Percentiles rank a stretch among this genome's conserved stretches.
Conservation (phyloP, 2,113 vertebrate species). For the Lepus europaeus region DNA sequence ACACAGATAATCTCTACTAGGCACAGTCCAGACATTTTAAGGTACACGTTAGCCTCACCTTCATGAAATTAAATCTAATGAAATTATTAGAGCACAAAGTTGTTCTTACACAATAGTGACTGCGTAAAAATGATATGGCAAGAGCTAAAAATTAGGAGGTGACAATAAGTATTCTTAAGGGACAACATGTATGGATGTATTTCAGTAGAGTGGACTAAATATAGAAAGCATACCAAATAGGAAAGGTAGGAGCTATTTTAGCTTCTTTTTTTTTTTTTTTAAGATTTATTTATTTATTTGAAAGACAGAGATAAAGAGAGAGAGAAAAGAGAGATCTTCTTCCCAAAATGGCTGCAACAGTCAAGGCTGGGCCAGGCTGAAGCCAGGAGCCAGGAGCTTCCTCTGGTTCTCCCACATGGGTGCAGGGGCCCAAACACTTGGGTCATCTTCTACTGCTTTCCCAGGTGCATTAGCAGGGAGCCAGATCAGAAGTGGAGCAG, state of each 20-base stretch:
- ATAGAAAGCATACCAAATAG: neutral
- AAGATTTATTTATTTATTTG: no score
- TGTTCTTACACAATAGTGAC: neutral
- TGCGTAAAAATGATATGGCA: neutral
- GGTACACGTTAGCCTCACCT: neutral
- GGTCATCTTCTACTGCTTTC: no score
- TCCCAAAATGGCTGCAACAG: no score
- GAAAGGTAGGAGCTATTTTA: neutral
- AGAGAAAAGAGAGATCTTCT: no score
- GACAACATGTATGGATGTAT: neutral
- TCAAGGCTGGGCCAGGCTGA: no score
- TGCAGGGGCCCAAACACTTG: no score
- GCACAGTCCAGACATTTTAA: neutral
- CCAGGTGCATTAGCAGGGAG: no score
- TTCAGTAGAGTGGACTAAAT: neutral
- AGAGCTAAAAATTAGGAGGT: neutral
- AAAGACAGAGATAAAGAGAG: no score
- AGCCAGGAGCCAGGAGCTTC: no score
- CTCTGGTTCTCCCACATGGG: no score
- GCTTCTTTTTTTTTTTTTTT: no score
- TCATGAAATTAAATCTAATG: neutral
- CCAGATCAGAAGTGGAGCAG: no score
- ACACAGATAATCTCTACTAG: neutral
- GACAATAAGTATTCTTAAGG: neutral
- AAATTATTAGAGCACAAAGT: neutral